phyloP scores from a whole-genome alignment of 2,888 invertebrate genomes.

The Argyresthia goedartella region DNA sequence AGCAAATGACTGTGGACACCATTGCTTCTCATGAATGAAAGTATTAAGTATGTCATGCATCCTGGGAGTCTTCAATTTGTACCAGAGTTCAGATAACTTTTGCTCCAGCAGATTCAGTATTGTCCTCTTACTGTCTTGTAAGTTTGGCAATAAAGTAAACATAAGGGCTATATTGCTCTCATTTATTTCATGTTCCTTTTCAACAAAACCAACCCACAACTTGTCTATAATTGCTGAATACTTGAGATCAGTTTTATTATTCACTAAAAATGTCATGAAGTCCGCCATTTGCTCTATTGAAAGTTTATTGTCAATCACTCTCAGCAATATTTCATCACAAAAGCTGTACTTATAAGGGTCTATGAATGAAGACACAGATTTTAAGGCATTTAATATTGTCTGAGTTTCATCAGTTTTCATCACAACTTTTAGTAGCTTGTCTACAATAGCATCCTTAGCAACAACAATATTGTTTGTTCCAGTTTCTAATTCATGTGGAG shows the following conservation, averaged over 20 bases:
- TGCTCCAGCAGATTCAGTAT: conserved; percentile 71
- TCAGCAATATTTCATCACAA: conserved; percentile 72
- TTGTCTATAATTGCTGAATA: conserved; percentile 71
- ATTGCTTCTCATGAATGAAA: conserved; percentile 44
- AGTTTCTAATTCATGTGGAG: conserved; percentile 23
- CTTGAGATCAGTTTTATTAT: conserved; percentile 49
- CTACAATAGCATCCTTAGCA: conserved; percentile 58
- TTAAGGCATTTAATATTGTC: conserved; percentile 53
- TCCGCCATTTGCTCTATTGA: conserved; percentile 71
- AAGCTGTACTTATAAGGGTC: conserved; percentile 62
- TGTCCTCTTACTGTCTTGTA: conserved; percentile 72
- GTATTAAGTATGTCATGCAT: conserved; percentile 61
- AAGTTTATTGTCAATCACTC: conserved; percentile 73
- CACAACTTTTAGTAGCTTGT: conserved; percentile 53
- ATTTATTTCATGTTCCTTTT: conserved; percentile 68
- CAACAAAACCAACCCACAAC: conserved; percentile 76
- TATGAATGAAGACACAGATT: conserved; percentile 46
- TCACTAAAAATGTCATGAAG: conserved; percentile 65
- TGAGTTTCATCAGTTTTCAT: conserved; percentile 58
- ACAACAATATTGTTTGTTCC: conserved; percentile 33
- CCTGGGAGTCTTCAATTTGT: conserved; percentile 52
- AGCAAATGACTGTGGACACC: conserved; percentile 47
- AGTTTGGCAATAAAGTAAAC: conserved; percentile 66
- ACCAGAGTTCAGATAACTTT: conserved; percentile 68
- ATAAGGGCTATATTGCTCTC: conserved; percentile 68